Conservation (phyloP, 2,797 vertebrate species). For the Lateolabrax maculatus region DNA sequence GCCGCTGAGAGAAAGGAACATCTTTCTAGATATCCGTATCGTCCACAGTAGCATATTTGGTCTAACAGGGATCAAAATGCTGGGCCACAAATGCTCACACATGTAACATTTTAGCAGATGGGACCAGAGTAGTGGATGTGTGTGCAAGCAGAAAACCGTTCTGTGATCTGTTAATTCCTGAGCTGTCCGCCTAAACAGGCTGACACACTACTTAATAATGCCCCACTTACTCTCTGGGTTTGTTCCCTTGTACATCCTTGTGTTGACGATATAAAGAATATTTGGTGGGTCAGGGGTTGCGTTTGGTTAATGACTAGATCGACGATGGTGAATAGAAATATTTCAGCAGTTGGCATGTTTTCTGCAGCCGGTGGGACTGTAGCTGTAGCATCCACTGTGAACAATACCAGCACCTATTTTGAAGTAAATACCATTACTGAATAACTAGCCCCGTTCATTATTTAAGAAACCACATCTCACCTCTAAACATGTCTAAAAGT, state of each 20-base stretch:
- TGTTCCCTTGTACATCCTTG: conserved; percentile 49
- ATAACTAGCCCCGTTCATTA: too few relatives aligned
- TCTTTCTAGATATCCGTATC: background rate
- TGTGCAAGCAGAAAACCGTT: conserved; percentile 94
- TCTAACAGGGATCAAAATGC: background rate
- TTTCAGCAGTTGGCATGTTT: background rate
- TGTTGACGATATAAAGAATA: background rate
- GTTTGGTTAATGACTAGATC: background rate
- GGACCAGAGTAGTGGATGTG: conserved; percentile 75
- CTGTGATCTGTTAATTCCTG: conserved; percentile 92
- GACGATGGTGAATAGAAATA: background rate
- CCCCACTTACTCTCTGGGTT: conserved; percentile 83
- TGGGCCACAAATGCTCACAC: conserved; percentile 7
- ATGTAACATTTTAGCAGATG: conserved; percentile 91
- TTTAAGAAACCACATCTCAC: background rate
- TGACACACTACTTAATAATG: conserved; percentile 94
- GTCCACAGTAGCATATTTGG: background rate
- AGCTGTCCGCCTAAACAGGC: conserved; percentile 93
- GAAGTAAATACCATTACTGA: too few relatives aligned
- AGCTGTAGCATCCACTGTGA: background rate
- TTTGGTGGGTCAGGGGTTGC: background rate
- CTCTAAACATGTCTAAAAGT: background rate
- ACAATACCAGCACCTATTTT: too few relatives aligned
- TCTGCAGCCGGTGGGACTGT: background rate
- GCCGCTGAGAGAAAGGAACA: background rate